These are phyloP conservation scores for Hemitrygon akajei DNA, from an alignment of 2,797 vertebrate species.

Conservation along the genomic window DNA sequence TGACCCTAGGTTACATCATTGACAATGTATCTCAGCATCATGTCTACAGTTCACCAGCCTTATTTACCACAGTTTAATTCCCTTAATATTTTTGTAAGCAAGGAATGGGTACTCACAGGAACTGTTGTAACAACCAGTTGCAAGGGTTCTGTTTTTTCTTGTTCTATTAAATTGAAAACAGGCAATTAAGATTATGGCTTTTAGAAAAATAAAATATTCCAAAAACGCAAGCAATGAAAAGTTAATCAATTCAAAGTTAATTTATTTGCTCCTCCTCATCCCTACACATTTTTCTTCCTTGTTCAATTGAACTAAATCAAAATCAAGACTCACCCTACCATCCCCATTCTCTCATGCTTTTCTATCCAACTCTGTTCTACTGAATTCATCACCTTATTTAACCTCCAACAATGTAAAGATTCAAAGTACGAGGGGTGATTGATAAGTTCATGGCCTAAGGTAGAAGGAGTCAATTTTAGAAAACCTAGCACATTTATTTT, in stretches of 20 bases:
- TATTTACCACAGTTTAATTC: no score
- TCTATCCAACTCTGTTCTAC: background rate
- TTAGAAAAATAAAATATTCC: background rate
- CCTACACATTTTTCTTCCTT: background rate
- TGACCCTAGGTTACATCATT: no score
- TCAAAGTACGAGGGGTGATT: no score
- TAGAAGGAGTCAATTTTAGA: no score
- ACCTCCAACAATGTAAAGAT: no score
- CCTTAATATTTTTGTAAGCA: background rate
- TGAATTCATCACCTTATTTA: background rate
- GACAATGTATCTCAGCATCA: no score
- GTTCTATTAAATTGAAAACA: background rate
- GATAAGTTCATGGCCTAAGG: no score
- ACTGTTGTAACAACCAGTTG: background rate
- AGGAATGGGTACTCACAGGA: background rate
- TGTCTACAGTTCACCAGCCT: no score
- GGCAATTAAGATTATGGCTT: background rate
- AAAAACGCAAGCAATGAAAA: background rate
- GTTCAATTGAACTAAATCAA: no score
- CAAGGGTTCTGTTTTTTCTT: no score
- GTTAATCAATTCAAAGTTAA: background rate
- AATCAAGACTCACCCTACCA: background rate
- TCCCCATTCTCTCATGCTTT: no score
- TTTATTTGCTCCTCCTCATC: background rate
- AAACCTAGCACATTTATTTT: no score